Percentiles rank a stretch among this genome's conserved stretches.
These are phyloP conservation scores for Ernsta delagoae DNA, from an alignment of 2,888 invertebrate genomes.

Conservation along the genomic window DNA sequence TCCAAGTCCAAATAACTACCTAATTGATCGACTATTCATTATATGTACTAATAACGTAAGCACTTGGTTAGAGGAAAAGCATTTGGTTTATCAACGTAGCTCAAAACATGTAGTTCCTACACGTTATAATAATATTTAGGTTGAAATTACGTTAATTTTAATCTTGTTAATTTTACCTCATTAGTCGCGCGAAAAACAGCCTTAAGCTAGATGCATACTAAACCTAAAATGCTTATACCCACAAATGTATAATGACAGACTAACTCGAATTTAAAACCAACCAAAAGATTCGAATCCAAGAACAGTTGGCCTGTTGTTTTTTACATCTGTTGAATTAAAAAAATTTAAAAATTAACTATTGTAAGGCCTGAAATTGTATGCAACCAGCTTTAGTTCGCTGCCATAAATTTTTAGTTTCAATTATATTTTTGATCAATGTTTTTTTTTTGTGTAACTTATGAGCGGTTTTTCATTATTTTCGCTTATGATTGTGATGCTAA, in stretches of 20 bases:
- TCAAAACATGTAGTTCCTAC: constrained; percentile 32
- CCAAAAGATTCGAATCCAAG: too few relatives aligned
- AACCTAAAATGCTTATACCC: neutral
- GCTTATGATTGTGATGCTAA: constrained; percentile 78
- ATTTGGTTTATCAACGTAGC: constrained; percentile 22
- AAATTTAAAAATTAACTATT: neutral
- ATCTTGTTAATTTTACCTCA: constrained; percentile 31
- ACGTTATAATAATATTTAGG: constrained; percentile 24
- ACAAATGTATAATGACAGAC: too few relatives aligned
- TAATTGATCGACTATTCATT: neutral
- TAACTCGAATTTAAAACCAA: too few relatives aligned
- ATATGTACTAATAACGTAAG: too few relatives aligned
- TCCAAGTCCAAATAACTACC: neutral
- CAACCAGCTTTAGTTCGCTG: constrained; percentile 25
- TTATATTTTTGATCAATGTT: constrained; percentile 47
- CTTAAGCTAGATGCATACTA: constrained; percentile 20
- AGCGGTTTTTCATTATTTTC: constrained; percentile 62
- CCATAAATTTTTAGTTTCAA: constrained; percentile 42
- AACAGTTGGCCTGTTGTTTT: too few relatives aligned
- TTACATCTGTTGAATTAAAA: neutral
- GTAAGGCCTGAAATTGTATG: constrained; percentile 1
- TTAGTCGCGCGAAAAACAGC: constrained; percentile 13
- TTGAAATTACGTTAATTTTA: constrained; percentile 30
- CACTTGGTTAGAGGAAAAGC: neutral
- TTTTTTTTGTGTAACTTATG: constrained; percentile 56